A percentile compares a stretch with the other conserved stretches of the same genome.
Conservation (phyloP, 2,113 vertebrate species). For the Zootoca vivipara region DNA sequence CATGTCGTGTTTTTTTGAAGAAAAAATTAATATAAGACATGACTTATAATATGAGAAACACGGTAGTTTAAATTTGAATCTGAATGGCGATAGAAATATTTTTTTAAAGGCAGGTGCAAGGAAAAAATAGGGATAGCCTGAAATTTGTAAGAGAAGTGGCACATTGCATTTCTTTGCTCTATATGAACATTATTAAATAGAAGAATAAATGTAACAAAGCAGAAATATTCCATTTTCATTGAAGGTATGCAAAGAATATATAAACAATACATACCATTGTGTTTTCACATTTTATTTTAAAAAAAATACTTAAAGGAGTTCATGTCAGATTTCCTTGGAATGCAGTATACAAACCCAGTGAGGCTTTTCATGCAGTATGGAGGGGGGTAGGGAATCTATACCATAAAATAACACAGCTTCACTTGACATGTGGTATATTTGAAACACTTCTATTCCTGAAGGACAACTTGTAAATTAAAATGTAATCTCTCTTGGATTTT, state of each 20-base stretch:
- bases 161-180: neutral
- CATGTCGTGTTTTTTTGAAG: no score
- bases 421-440: constrained; percentile 58
- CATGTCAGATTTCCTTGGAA: constrained; percentile 21
- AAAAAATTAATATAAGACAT: no score
- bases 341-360: constrained; percentile 35
- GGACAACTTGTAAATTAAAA: constrained; percentile 67
- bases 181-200: neutral
- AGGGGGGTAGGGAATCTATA: neutral
- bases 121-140: no score
- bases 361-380: constrained; percentile 30
- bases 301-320: neutral
- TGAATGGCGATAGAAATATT: neutral
- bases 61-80: neutral
- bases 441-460: constrained; percentile 48
- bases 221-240: neutral
- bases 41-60: no score
- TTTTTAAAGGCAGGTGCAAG: neutral
- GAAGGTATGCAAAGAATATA: neutral
- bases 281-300: constrained; percentile 5
- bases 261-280: neutral
- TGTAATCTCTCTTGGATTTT: constrained; percentile 64
- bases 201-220: neutral
- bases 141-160: neutral
- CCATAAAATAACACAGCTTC: constrained; percentile 40